Evolutionary conservation across 2,888 invertebrate species (phyloP), one percentile per base, ranked within the genome.

Genomic region (Caenorhabditis sp.): DNA sequence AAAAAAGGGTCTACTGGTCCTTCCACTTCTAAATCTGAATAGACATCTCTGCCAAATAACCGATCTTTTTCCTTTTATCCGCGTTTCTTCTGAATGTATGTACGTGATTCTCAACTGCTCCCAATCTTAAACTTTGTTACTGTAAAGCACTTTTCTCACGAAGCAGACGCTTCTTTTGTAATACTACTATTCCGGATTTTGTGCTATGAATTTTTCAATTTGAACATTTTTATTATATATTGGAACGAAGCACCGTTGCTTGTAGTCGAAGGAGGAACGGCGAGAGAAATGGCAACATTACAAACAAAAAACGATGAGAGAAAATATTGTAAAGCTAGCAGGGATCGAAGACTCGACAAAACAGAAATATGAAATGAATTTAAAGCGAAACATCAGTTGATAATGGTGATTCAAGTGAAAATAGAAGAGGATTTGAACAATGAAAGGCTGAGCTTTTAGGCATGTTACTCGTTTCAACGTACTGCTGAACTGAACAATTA

Each of bases 281-380:
- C 64, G 66, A 80, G 66, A 66, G 59, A 64, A 31, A 66, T 73
- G 66, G 73, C 66, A 68, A 73, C 70, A 69, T 24, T 26, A 26
- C 14, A 54, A 51, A 47, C 19, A 31, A 28, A 61, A 26, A 38
- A 35, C 16, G 22, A 22, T 35, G 49, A 35, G 44, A 28, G 7
- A 26, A 69, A 12, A n/a, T n/a, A 24, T 68, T 51, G 41, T 68
- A 69, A 68, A 69, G 68, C 68, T 68, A 69, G 59, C 38, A 59
- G 59, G 31, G 58, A 68, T 76, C 66, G 35, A 56, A 49, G 38
- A 63, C 56, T 51, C 19, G 31, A 28, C 10, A 19, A 69, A 22
- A 28, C 22, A 19, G 22, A 26, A 38, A 24, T 63, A 49, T 38
- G 38, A 54, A 73, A 24, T 31, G 26, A 59, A 41, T 44, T 74